These are phyloP conservation scores for Glaucidium brasilianum DNA, from an alignment of 2,113 vertebrate genomes.

Conservation along the genomic window DNA sequence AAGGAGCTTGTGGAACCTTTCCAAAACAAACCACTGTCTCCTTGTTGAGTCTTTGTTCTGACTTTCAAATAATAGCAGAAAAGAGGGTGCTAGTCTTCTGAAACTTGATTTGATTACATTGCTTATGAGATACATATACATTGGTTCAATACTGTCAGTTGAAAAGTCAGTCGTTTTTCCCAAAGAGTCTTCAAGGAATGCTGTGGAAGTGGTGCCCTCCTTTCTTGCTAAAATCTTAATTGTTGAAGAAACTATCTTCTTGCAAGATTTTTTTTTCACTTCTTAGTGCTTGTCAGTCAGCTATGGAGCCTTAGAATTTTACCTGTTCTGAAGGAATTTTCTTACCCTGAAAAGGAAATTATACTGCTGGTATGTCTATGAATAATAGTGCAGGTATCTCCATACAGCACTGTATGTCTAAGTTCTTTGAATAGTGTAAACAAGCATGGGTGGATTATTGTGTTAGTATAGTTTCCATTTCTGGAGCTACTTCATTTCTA, in stretches of 20 bases:
- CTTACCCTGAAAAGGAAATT: not conserved
- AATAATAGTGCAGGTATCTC: not conserved
- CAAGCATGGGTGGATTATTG: slow-evolving; percentile 12
- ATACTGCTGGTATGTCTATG: not conserved
- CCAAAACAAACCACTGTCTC: not conserved
- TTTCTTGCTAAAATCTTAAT: not conserved
- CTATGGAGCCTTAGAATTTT: not conserved
- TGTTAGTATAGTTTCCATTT: slow-evolving; percentile 31
- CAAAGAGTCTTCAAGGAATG: not conserved
- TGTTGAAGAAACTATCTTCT: not conserved
- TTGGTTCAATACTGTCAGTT: not conserved
- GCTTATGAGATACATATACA: not conserved
- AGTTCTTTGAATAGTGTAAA: not conserved
- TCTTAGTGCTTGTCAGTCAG: not conserved
- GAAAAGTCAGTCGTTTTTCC: not conserved
- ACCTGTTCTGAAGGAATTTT: not conserved
- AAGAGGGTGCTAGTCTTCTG: not conserved
- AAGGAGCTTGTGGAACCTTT: not conserved
- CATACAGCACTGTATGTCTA: not conserved
- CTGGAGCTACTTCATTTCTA: not conserved
- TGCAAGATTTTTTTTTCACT: not conserved
- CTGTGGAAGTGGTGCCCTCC: not conserved
- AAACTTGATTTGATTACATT: not conserved
- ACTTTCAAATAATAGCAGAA: not conserved
- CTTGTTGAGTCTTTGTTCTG: not conserved